Base-by-base conservation (phyloP, 2,797 vertebrate genomes). In the Rhabdomys pumilio region DNA sequence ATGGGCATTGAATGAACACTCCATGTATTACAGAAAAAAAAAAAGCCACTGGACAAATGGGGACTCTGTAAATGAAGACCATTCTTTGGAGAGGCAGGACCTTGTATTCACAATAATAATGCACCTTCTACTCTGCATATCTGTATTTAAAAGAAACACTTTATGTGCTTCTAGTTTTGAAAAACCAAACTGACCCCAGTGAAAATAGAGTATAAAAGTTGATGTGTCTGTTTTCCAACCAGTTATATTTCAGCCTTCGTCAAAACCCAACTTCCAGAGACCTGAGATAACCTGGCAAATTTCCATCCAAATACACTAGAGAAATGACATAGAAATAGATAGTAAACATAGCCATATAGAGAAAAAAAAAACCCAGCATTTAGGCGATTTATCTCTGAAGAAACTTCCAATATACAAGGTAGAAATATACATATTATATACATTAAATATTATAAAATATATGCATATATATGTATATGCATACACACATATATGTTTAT, bases 81-180 rank as follows among this genome's bases (percentile, higher is more conserved):
- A 2, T 80, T 86, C n/a, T 96, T 61, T 29, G 75, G 55, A 69
- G 7, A 63, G 72, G 79, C 79, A 83, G 89, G 5, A 41, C 29
- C 55, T 94, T 96, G 63, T 41, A n/a, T 9, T 31, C 38, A 4
- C 3, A 22, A 15, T 81, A 91, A 87, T 79, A 92, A 76, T 76
- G 38, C 77, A 20, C 41, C 61, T 89, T 95, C 38, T 50, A 31
- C 22, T 89, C 69, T 84, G 44, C 50, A 80, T 72, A 72, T 55
- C n/a, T 73, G 77, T 26, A 63, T 94, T 90, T 15, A 38, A 59
- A 61, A 61, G 29, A 44, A 59, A 26, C 44, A 34, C 72, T 94
- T 94, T 89, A 41, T 55, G 65, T 92, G 81, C 24, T 34, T 96
- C 55, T 24, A 8, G 77, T 85, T 96, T 75, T 88, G 88, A 93